Base-by-base conservation (phyloP, 1,140 invertebrate species). In the Scaptomyza hsui region DNA sequence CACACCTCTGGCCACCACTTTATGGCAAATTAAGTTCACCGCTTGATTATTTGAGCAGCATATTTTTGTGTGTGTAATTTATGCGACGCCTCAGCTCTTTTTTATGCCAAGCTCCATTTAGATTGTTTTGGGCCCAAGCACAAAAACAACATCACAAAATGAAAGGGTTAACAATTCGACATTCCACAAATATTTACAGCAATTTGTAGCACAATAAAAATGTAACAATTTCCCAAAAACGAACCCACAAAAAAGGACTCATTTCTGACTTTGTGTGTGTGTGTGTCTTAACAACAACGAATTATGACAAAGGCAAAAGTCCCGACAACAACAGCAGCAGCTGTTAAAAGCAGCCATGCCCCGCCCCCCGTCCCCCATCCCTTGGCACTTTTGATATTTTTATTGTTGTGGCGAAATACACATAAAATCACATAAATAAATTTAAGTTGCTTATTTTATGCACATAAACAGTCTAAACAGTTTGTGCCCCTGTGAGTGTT, bases 151-250 rank as follows among this genome's bases (percentile, higher is more conserved):
- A 32, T 32, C 29, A 10, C 2, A 37, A 51, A 60, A 75, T 9
- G 26, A 29, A 72, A 73, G 65, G 56, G 70, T 15, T 86, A 83
- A 76, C 80, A 83, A 57, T 76, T 76, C 72, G 65, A 64, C 72
- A 75, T 81, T 74, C 82, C 53, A 75, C 81, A 86, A 86, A 86
- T 86, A 86, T 86, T 86, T 86, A 86, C 81, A 81, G 62, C 82
- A 86, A 86, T 86, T 88, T 86, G 81, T 86, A 76, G 78, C 77
- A 86, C 73, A 88, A 86, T 81, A 88, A 88, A 86, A 86, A 78
- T 68, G 42, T 24, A 68, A 72, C 56, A 68, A 65, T 29, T 65
- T 59, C 47, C 45, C 45, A 65, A 59, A 76, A 64, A 69, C 26
- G 32, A 82, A 53, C 62, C 62, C 63, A 52, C 60, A 85, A 85